phyloP scores from a whole-genome alignment of 2,797 vertebrate species.

The Tauraco hartlaubi region DNA sequence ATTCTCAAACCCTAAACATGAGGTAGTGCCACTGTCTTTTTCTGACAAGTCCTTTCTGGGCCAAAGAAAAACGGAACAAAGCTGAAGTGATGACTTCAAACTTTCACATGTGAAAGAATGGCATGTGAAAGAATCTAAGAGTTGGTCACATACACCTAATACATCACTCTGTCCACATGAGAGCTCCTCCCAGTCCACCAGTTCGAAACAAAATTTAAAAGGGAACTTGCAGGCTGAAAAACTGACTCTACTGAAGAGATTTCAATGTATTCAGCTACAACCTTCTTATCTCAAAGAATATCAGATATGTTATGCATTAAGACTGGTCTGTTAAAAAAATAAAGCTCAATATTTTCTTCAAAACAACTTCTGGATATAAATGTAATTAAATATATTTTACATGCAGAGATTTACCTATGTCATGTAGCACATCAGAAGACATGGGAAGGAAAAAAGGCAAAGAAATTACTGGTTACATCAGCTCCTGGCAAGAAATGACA shows the following conservation, averaged over 20 bases:
- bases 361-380: not conserved
- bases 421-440: not conserved
- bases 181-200: not conserved
- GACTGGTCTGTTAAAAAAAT: not conserved
- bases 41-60: not conserved
- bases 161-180: not conserved
- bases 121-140: not conserved
- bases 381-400: not conserved
- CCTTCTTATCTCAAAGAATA: not conserved
- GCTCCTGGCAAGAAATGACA: not conserved
- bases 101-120: accelerated
- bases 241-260: not conserved
- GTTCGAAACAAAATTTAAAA: not conserved
- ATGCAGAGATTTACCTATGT: not conserved
- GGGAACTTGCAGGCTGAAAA: not conserved
- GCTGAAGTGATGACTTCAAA: not conserved
- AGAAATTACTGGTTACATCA: not conserved
- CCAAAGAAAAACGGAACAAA: not conserved
- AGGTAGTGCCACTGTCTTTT: not conserved
- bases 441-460: not conserved
- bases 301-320: not conserved
- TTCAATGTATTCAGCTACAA: not conserved
- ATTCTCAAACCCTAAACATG: not conserved
- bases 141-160: not conserved
- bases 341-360: not conserved